Percentiles rank a stretch among this genome's conserved stretches.
Conservation (phyloP, 2,888 invertebrate species). For the Lycophotia porphyrea region DNA sequence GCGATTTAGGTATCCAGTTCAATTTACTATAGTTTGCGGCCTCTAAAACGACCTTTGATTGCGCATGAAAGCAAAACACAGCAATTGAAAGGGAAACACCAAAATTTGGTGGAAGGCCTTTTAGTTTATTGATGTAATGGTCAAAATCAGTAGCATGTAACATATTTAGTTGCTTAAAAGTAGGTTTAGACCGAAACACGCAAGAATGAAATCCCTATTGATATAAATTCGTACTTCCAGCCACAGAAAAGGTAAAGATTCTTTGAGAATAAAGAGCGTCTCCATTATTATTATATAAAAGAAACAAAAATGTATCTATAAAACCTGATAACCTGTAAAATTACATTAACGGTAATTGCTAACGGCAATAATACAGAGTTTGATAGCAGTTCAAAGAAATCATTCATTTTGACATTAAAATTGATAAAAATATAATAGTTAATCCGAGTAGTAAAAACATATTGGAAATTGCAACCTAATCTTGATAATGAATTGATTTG, state of each 20-base stretch:
- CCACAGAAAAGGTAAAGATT: not conserved
- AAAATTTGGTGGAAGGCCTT: conserved; percentile 26
- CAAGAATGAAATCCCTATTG: not conserved
- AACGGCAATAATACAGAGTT: conserved; percentile 9
- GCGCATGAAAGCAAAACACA: conserved; percentile 32
- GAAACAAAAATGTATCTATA: too few relatives aligned
- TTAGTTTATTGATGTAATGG: conserved; percentile 2
- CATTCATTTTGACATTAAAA: conserved; percentile 29
- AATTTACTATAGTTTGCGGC: conserved; percentile 45
- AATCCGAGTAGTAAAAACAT: conserved; percentile 25
- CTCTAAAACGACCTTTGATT: conserved; percentile 51
- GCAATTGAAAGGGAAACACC: conserved; percentile 30
- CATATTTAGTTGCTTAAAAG: not conserved
- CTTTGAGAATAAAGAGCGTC: not conserved
- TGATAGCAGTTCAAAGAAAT: conserved; percentile 40
- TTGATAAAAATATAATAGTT: conserved; percentile 13
- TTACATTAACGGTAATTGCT: conserved; percentile 23
- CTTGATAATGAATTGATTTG: conserved; percentile 28
- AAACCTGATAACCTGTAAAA: conserved; percentile 13
- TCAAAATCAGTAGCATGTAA: not conserved
- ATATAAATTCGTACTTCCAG: not conserved
- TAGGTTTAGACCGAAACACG: not conserved
- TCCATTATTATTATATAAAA: not conserved
- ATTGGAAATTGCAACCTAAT: conserved; percentile 27
- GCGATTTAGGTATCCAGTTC: conserved; percentile 27